phyloP scores from a whole-genome alignment of 2,797 vertebrate genomes.

The Chromis chromis region DNA sequence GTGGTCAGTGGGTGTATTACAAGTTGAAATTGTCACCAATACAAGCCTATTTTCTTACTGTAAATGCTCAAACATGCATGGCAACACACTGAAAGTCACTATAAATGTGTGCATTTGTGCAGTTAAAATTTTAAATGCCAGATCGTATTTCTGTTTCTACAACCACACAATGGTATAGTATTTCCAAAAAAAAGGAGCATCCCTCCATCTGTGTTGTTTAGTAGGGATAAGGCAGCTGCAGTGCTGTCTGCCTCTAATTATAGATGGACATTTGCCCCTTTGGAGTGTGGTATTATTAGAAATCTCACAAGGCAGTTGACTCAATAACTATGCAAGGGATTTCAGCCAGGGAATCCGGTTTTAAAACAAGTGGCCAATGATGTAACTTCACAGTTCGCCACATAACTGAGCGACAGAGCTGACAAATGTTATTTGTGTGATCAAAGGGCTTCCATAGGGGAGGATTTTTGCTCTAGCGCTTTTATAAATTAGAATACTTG shows the following conservation, averaged over 20 bases:
- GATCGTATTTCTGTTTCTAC: neutral
- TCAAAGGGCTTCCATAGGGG: neutral
- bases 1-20: conserved; percentile 58
- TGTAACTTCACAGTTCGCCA: conserved; percentile 26
- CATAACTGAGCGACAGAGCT: conserved; percentile 1
- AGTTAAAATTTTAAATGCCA: neutral
- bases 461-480: neutral
- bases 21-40: conserved; percentile 24
- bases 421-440: neutral
- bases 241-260: conserved; percentile 72
- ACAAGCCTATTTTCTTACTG: neutral
- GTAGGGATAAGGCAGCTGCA: conserved; percentile 62
- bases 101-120: neutral
- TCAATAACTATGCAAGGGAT: conserved; percentile 77
- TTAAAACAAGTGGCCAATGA: conserved; percentile 50
- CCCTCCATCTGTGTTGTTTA: conserved; percentile 21
- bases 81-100: neutral
- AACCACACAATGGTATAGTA: conserved; percentile 21
- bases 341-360: conserved; percentile 57
- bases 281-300: conserved; percentile 81
- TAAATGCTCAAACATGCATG: neutral
- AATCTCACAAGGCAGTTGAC: conserved; percentile 67
- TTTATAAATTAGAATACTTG: neutral
- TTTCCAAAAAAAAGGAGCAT: conserved; percentile 16
- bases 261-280: conserved; percentile 78